Evolutionary conservation across 1,140 invertebrate species (phyloP).

Genomic region (Rhagoletis zephyria): DNA sequence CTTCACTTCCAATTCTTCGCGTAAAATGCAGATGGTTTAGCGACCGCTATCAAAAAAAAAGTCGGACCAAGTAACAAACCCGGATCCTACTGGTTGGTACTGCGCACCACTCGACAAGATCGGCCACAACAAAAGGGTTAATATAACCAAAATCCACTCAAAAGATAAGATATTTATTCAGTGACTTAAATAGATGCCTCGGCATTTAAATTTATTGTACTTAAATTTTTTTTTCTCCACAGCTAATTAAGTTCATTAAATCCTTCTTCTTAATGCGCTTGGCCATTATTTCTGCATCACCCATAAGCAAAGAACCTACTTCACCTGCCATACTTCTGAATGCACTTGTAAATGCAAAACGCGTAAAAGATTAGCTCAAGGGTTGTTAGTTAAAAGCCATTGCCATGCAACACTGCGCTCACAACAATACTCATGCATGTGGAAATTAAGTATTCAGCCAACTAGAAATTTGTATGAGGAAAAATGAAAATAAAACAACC

Average conservation of each 20-base stretch:
- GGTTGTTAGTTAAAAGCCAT: conserved; percentile 59
- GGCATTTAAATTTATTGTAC: background rate
- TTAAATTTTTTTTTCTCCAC: background rate
- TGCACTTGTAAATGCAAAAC: conserved; percentile 68
- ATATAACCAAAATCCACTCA: too few relatives aligned
- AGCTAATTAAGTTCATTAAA: background rate
- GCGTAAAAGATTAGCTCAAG: conserved; percentile 72
- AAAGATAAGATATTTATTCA: too few relatives aligned
- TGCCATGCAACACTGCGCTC: conserved; percentile 39
- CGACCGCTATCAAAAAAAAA: too few relatives aligned
- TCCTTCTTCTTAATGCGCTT: background rate
- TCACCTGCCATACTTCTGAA: background rate
- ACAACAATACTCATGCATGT: conserved; percentile 35
- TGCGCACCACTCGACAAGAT: too few relatives aligned
- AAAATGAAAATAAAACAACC: background rate
- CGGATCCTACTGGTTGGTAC: too few relatives aligned
- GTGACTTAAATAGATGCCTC: too few relatives aligned
- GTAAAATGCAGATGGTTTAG: too few relatives aligned
- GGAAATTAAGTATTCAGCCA: background rate
- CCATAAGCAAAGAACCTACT: background rate
- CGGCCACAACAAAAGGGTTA: too few relatives aligned
- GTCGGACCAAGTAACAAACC: too few relatives aligned
- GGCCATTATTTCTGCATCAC: background rate
- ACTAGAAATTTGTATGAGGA: background rate
- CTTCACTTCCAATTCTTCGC: too few relatives aligned